These are phyloP conservation scores for Siniperca scherzeri DNA, from an alignment of 2,797 vertebrate genomes.

Conservation along the genomic window DNA sequence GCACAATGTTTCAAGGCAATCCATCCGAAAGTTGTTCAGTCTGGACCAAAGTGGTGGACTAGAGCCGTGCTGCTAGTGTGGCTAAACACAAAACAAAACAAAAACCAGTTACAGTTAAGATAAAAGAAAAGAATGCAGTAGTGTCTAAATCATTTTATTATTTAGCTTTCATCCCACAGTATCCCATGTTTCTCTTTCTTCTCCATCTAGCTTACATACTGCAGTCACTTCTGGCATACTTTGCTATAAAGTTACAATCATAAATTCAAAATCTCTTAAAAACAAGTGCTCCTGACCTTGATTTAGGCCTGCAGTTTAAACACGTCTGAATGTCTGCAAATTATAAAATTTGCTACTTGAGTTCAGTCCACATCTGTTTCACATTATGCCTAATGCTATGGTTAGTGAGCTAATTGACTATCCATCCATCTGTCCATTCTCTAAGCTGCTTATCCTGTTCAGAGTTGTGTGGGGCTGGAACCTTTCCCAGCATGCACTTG, in stretches of 20 bases:
- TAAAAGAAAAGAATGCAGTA: neutral
- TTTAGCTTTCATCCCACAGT: neutral
- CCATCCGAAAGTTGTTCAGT: neutral
- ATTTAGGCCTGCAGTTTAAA: neutral
- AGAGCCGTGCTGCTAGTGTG: neutral
- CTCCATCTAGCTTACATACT: neutral
- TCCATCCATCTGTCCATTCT: slow-evolving; percentile 18
- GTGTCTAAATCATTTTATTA: neutral
- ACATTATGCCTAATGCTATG: neutral
- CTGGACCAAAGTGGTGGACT: neutral
- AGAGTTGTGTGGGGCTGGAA: neutral
- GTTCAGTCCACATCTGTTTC: neutral
- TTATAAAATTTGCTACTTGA: rapidly evolving
- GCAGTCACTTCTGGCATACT: neutral
- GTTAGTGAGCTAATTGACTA: slow-evolving; percentile 6
- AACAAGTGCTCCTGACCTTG: neutral
- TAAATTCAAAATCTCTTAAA: neutral
- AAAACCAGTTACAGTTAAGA: no score
- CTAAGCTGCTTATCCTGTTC: slow-evolving; percentile 8
- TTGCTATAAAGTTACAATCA: neutral
- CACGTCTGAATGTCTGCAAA: neutral
- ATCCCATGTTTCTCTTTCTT: no score
- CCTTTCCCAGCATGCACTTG: slow-evolving; percentile 31
- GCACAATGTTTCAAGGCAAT: neutral
- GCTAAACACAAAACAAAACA: neutral